Percentiles rank a stretch among this genome's conserved stretches.
These are phyloP conservation scores for Monomorium pharaonis DNA, from an alignment of 1,140 invertebrate species.

Conservation along the genomic window DNA sequence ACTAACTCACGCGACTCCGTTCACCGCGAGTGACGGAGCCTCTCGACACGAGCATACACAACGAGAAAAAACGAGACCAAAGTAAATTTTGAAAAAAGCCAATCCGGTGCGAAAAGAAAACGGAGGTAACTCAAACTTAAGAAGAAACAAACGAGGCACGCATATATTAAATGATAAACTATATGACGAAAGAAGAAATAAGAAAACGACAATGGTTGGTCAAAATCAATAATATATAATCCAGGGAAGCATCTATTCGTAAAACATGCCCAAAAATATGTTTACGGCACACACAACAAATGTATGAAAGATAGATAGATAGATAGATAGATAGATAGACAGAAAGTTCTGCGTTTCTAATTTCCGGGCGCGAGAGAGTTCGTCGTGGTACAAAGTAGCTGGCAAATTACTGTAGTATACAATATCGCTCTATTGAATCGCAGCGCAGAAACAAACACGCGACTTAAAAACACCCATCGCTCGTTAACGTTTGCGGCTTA, in stretches of 20 bases:
- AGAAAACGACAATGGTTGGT: constrained; percentile 75
- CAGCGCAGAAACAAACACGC: constrained; percentile 38
- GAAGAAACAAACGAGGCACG: constrained; percentile 33
- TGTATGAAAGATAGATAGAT: constrained; percentile 54
- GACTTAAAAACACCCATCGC: constrained; percentile 34
- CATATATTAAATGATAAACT: constrained; percentile 36
- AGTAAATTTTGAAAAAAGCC: constrained; percentile 84
- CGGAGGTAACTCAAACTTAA: constrained; percentile 10
- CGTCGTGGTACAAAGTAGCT: constrained; percentile 14
- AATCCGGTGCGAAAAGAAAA: constrained; percentile 75
- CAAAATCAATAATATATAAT: constrained; percentile 54
- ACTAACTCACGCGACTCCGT: not conserved
- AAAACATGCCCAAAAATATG: constrained; percentile 84
- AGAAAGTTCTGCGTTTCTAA: constrained; percentile 49
- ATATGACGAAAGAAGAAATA: constrained; percentile 62
- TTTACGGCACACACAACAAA: constrained; percentile 81
- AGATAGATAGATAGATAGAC: constrained; percentile 26
- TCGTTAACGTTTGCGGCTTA: constrained; percentile 38
- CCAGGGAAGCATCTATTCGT: constrained; percentile 83
- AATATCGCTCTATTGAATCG: constrained; percentile 40
- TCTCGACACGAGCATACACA: not conserved
- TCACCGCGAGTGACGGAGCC: not conserved
- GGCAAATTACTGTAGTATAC: constrained; percentile 31
- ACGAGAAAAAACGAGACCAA: constrained; percentile 30
- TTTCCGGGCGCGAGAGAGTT: constrained; percentile 20